Evolutionary conservation across 2,888 invertebrate species (phyloP).

Genomic region (Pollenia angustigena): DNA sequence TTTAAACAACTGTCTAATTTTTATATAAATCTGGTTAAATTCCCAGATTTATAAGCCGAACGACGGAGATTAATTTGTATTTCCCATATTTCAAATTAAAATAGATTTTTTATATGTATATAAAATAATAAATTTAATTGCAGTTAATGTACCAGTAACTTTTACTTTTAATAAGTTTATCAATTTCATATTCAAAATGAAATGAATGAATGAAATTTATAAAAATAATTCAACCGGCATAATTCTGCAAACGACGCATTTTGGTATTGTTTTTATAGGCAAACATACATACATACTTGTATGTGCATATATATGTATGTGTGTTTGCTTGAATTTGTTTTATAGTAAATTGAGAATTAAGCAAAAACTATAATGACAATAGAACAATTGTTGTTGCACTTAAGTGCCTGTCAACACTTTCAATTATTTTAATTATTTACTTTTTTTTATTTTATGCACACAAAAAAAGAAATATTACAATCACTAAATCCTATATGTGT

Average conservation of each 20-base stretch:
- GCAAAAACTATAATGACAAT: not conserved
- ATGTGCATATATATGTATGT: not conserved
- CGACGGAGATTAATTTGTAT: too few relatives aligned
- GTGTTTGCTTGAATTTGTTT: slow-evolving; percentile 9
- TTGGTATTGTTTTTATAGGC: not conserved
- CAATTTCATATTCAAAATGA: slow-evolving; percentile 50
- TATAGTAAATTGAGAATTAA: not conserved
- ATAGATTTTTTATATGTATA: too few relatives aligned
- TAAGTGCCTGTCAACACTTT: slow-evolving; percentile 45
- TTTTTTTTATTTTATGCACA: not conserved
- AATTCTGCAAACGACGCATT: slow-evolving; percentile 55
- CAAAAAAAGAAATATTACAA: not conserved
- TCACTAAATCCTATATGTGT: not conserved
- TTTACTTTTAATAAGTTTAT: slow-evolving; percentile 39
- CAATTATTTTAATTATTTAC: slow-evolving; percentile 46
- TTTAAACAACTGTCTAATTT: too few relatives aligned
- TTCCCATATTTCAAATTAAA: too few relatives aligned
- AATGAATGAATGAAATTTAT: not conserved
- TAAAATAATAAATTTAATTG: too few relatives aligned
- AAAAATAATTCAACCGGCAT: slow-evolving; percentile 43
- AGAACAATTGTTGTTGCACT: too few relatives aligned
- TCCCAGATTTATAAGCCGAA: too few relatives aligned
- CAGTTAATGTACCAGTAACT: not conserved
- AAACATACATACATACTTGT: not conserved
- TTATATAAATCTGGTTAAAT: too few relatives aligned